A percentile compares a stretch with the other conserved stretches of the same genome.
Conservation (phyloP, 2,888 invertebrate species). For the Cantharis rufa region DNA sequence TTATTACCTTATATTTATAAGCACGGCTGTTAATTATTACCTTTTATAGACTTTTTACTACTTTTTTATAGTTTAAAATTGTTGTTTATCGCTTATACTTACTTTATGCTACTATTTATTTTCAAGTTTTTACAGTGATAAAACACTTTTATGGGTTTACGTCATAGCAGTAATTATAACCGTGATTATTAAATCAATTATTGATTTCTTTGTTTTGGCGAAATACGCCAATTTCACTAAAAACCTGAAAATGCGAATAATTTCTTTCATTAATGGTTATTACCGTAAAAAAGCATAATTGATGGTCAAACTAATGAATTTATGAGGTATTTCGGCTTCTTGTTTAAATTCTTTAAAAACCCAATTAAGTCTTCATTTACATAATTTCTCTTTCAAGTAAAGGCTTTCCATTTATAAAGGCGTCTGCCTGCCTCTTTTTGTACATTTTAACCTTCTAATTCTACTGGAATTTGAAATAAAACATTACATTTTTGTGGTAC, state of each 20-base stretch:
- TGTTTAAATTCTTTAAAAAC: no score
- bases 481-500: not conserved
- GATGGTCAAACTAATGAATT: not conserved
- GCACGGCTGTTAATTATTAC: slow-evolving; percentile 7
- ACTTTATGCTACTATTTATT: slow-evolving; percentile 12
- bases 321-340: not conserved
- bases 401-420: not conserved
- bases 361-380: not conserved
- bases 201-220: not conserved
- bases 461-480: not conserved
- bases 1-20: slow-evolving; percentile 9
- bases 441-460: not conserved
- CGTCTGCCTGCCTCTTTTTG: not conserved
- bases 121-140: slow-evolving; percentile 4
- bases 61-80: slow-evolving; percentile 16
- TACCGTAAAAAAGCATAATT: not conserved
- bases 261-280: not conserved
- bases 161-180: not conserved
- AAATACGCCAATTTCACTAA: not conserved
- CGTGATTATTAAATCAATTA: not conserved
- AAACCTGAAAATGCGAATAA: not conserved
- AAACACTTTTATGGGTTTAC: not conserved
- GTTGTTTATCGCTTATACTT: slow-evolving; percentile 9
- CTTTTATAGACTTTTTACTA: slow-evolving; percentile 15
- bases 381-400: not conserved